Conservation (phyloP, 2,888 invertebrate genomes). For the Platypus cylindrus region DNA sequence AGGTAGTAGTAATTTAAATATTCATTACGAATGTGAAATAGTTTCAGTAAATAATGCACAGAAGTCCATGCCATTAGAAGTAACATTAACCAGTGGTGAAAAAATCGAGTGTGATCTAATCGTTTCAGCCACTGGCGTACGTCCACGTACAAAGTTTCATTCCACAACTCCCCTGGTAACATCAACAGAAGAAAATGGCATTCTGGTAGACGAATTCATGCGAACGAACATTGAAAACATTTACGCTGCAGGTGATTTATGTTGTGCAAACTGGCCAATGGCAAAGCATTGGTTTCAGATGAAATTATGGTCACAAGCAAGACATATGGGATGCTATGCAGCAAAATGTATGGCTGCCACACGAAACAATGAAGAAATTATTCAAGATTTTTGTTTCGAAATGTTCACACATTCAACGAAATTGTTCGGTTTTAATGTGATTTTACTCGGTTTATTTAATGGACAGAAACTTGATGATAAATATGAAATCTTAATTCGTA, state of each 20-base stretch:
- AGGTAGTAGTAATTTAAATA: slow-evolving; percentile 25
- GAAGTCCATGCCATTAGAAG: slow-evolving; percentile 52
- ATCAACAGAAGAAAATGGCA: slow-evolving; percentile 61
- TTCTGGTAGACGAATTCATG: slow-evolving; percentile 76
- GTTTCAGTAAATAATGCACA: slow-evolving; percentile 32
- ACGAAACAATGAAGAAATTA: slow-evolving; percentile 46
- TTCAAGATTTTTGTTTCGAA: slow-evolving; percentile 94
- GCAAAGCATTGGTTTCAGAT: slow-evolving; percentile 87
- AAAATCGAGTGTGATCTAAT: slow-evolving; percentile 74
- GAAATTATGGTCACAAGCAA: slow-evolving; percentile 94
- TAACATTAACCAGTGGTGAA: slow-evolving; percentile 60
- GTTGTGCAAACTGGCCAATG: slow-evolving; percentile 64
- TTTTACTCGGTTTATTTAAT: slow-evolving; percentile 84
- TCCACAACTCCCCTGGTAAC: slow-evolving; percentile 41
- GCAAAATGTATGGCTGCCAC: slow-evolving; percentile 75
- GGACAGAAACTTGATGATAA: slow-evolving; percentile 70
- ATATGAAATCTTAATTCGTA: slow-evolving; percentile 75
- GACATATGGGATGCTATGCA: slow-evolving; percentile 93
- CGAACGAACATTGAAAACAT: slow-evolving; percentile 64
- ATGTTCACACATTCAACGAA: slow-evolving; percentile 92
- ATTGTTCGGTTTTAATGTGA: slow-evolving; percentile 87
- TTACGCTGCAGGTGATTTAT: slow-evolving; percentile 94
- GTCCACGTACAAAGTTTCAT: slow-evolving; percentile 48
- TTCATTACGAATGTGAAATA: slow-evolving; percentile 50
- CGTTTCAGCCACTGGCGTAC: slow-evolving; percentile 91